These are phyloP conservation scores for Falco columbarius DNA, from an alignment of 2,797 vertebrate genomes.

Conservation along the genomic window DNA sequence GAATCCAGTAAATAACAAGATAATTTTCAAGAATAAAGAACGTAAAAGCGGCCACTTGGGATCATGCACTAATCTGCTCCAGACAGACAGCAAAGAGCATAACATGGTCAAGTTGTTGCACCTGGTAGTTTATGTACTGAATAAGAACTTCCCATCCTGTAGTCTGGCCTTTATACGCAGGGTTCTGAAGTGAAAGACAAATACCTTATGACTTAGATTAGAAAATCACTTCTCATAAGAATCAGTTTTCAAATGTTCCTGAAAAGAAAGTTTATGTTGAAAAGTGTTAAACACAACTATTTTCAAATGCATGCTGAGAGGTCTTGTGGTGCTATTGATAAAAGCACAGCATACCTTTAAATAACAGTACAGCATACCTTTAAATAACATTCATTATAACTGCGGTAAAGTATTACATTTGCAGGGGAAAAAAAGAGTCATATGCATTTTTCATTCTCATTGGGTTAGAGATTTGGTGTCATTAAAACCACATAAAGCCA, in stretches of 20 bases:
- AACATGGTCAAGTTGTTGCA: not conserved
- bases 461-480: not conserved
- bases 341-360: not conserved
- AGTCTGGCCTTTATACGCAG: not conserved
- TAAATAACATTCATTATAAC: not conserved
- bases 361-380: not conserved
- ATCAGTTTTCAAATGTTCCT: not conserved
- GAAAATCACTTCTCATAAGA: not conserved
- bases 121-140: not conserved
- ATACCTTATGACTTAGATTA: not conserved
- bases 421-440: not conserved
- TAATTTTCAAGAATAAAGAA: not conserved
- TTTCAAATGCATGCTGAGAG: constrained; percentile 14
- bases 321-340: not conserved
- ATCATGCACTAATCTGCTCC: not conserved
- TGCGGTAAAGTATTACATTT: not conserved
- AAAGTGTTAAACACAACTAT: constrained; percentile 14
- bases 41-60: not conserved
- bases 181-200: not conserved
- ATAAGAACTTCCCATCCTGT: not conserved
- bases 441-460: not conserved
- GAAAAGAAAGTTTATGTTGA: constrained; percentile 1
- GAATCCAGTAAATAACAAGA: not conserved
- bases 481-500: not conserved
- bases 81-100: rapidly evolving